Base-by-base conservation (phyloP, 2,888 invertebrate genomes). In the Athetis lepigone region DNA sequence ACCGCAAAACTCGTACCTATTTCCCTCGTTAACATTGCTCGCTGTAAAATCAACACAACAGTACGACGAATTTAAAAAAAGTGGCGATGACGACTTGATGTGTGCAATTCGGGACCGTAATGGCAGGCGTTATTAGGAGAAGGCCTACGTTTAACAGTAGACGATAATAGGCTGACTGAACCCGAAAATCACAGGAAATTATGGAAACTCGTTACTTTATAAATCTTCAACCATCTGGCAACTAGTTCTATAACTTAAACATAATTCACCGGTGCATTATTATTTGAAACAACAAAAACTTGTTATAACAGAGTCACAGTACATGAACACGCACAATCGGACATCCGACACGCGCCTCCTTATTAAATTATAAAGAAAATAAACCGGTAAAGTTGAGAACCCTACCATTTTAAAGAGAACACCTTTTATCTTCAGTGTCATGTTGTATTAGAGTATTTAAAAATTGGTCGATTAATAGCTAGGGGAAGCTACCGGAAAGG, bases 361-460 rank as follows among this genome's bases (percentile, higher is more conserved):
- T 93, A 92, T 93, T 93, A 91, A 93, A 94, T 93, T 92, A 92
- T 89, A 89, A 92, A 90, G 88, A 91, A 92, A 92, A 90, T 84
- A 90, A 87, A 88, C 90, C 85, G 85, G 88, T 88, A 84, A 80
- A 80, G 58, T 74, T 59, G 65, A 64, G 76, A 75, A 75, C 57
- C 60, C 61, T 37, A 65, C 67, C 61, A 66, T 51, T 72, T 64
- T 25, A 36, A 75, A 75, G 75, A 68, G 58, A 25, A 33, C 45
- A 40, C 45, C 37, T 56, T 11, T 52, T 62, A 46, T 52, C 50
- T 57, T 8, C 37, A 23, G 27, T 47, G 47, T 70, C 46, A 64
- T 49, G 49, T 61, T 52, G n/a, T 69, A 46, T 67, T 82, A 70
- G 40, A 71, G 58, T 70, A 52, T 86, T 86, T 81, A 81, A 21